These are phyloP conservation scores for Clistopyga incitator DNA, from an alignment of 2,888 invertebrate species.

Conservation along the genomic window DNA sequence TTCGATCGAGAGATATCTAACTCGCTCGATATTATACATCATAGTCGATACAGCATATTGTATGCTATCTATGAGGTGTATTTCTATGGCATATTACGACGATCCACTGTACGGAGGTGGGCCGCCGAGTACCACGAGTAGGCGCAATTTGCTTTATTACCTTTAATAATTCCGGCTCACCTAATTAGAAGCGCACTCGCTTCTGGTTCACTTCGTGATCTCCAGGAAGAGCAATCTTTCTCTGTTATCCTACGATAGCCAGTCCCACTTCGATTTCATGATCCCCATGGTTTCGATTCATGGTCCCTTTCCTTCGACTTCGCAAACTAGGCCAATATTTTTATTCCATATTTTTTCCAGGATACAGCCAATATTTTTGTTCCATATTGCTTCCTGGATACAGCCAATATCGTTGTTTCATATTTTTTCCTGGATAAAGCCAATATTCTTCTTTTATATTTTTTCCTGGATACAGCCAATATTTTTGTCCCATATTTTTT, in stretches of 20 bases:
- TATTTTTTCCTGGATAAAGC: too few species aligned
- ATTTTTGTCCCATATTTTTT: too few species aligned
- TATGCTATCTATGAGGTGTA: not conserved
- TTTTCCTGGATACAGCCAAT: too few species aligned
- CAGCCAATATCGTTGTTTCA: too few species aligned
- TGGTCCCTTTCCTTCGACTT: not conserved
- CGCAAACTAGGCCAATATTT: not conserved
- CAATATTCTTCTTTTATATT: too few species aligned
- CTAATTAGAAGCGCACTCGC: slow-evolving; percentile 57
- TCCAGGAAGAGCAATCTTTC: slow-evolving; percentile 40
- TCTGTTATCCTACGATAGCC: not conserved
- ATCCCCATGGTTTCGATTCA: not conserved
- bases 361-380: too few species aligned
- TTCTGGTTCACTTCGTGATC: slow-evolving; percentile 52
- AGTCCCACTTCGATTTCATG: slow-evolving; percentile 7
- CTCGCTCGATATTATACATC: not conserved
- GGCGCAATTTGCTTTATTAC: slow-evolving; percentile 79
- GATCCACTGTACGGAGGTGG: slow-evolving; percentile 49
- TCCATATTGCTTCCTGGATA: too few species aligned
- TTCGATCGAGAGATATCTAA: slow-evolving; percentile 27
- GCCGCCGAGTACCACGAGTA: slow-evolving; percentile 69
- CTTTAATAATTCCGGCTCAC: slow-evolving; percentile 76
- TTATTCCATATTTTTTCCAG: not conserved
- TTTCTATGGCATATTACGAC: slow-evolving; percentile 34
- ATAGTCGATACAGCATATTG: not conserved